Evolutionary conservation across 2,888 invertebrate species (phyloP).

Genomic region (Allacma fusca): DNA sequence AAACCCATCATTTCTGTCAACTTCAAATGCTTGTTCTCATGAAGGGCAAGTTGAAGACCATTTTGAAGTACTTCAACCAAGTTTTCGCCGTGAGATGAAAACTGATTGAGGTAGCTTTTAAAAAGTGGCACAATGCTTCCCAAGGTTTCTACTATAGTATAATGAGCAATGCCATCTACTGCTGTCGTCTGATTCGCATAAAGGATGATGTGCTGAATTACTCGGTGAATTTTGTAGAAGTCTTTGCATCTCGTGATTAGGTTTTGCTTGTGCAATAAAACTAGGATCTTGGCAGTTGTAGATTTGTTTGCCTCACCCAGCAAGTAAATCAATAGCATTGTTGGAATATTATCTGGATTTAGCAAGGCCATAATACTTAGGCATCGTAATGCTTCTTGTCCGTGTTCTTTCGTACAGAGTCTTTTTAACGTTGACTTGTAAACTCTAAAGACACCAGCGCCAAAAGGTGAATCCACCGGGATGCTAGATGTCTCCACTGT

Average conservation of each 20-base stretch:
- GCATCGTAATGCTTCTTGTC: not conserved
- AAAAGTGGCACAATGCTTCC: too few relatives aligned
- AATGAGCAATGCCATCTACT: too few relatives aligned
- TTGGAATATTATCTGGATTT: not conserved
- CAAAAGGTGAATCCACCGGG: not conserved
- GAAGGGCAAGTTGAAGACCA: too few relatives aligned
- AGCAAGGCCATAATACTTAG: not conserved
- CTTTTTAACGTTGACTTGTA: not conserved
- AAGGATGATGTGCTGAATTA: too few relatives aligned
- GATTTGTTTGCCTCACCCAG: not conserved
- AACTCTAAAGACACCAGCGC: not conserved
- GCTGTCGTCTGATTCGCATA: too few relatives aligned
- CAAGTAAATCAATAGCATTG: not conserved
- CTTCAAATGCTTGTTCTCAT: too few relatives aligned
- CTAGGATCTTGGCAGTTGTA: not conserved
- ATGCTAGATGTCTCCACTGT: not conserved
- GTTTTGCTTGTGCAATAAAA: not conserved
- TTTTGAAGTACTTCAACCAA: too few relatives aligned
- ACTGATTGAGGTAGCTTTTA: too few relatives aligned
- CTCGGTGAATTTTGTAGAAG: not conserved
- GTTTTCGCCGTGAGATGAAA: too few relatives aligned
- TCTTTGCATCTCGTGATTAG: not conserved
- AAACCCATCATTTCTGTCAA: too few relatives aligned
- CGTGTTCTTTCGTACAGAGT: not conserved
- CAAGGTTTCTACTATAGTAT: too few relatives aligned